These are phyloP conservation scores for Rhyacichthys aspro DNA, from an alignment of 2,797 vertebrate species.

Conservation along the genomic window DNA sequence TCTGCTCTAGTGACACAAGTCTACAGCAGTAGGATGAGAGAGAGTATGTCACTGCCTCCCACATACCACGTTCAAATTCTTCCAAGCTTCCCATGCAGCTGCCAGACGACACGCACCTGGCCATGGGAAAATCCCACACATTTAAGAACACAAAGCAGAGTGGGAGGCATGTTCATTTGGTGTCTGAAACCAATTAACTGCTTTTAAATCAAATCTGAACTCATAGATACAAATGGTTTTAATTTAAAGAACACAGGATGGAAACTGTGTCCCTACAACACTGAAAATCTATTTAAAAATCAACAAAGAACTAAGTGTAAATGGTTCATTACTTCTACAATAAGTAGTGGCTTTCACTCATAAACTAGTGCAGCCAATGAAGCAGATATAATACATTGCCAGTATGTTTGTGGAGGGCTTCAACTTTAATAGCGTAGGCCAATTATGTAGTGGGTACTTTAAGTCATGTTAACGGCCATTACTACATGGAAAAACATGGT, in stretches of 20 bases:
- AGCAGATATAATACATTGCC: conserved; percentile 8
- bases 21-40: conserved; percentile 20
- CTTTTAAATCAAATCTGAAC: conserved; percentile 33
- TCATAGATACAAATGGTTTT: conserved; percentile 19
- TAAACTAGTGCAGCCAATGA: not conserved
- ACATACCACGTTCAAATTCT: conserved; percentile 33
- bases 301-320: not conserved
- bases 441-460: conserved; percentile 72
- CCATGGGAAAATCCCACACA: conserved; percentile 46
- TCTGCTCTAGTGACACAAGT: conserved; percentile 18
- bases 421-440: conserved; percentile 41
- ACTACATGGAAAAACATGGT: conserved; percentile 80
- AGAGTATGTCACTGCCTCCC: conserved; percentile 20
- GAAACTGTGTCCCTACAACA: not conserved
- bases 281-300: not conserved
- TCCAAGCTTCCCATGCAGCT: conserved; percentile 21
- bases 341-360: conserved; percentile 28
- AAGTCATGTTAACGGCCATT: conserved; percentile 76
- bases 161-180: conserved; percentile 29
- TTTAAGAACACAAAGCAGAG: conserved; percentile 15
- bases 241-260: not conserved
- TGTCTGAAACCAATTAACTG: conserved; percentile 38
- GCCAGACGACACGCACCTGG: conserved; percentile 38
- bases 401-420: conserved; percentile 27
- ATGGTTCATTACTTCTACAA: not conserved